These are phyloP conservation scores for Forbesichthys papilliferus DNA, from an alignment of 2,113 vertebrate species.

Conservation along the genomic window DNA sequence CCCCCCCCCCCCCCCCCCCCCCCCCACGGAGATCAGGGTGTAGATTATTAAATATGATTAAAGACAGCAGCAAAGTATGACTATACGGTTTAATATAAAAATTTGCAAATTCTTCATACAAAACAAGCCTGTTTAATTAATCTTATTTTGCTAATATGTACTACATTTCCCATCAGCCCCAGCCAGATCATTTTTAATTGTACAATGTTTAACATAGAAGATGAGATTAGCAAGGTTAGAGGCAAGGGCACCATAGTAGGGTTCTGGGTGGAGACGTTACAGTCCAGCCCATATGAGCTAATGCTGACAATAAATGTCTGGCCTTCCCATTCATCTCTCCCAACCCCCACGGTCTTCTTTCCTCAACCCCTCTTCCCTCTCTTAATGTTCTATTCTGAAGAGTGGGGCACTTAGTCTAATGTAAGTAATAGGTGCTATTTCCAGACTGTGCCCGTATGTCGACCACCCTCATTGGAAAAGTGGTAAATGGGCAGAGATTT, in stretches of 20 bases:
- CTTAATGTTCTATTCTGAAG: conserved; percentile 23
- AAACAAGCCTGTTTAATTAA: too few species aligned
- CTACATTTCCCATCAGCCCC: too few species aligned
- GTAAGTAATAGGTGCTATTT: conserved; percentile 49
- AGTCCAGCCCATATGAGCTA: conserved; percentile 43
- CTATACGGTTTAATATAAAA: too few species aligned
- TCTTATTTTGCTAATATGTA: background rate
- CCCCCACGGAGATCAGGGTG: background rate
- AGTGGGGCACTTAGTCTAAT: conserved; percentile 66
- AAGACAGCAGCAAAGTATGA: background rate
- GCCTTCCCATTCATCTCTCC: conserved; percentile 34
- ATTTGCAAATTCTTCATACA: too few species aligned
- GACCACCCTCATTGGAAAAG: conserved; percentile 41
- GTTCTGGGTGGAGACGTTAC: conserved; percentile 31
- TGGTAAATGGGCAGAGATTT: conserved; percentile 50
- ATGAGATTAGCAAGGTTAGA: conserved; percentile 36
- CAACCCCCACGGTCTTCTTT: background rate
- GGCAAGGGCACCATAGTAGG: conserved; percentile 28
- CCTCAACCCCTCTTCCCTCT: background rate
- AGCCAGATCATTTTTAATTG: background rate
- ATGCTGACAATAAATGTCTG: conserved; percentile 51
- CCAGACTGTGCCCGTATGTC: conserved; percentile 36
- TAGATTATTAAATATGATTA: background rate
- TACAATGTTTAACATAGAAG: background rate
- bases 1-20: too few species aligned